Evolutionary conservation across 53 echinoderm and acorn worm genomes (phyloP).

Genomic region (Crossaster papposus): DNA sequence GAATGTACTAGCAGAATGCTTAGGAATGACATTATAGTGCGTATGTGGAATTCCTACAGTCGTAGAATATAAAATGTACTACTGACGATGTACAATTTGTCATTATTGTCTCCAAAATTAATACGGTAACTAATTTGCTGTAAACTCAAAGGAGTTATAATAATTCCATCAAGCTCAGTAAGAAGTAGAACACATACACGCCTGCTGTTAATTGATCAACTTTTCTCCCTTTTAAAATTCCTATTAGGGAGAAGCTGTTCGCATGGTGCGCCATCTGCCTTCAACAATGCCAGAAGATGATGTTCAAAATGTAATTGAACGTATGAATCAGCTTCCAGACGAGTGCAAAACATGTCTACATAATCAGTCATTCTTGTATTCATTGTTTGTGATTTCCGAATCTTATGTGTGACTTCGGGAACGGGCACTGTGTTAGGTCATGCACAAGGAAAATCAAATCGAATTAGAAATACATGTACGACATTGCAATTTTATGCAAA

Average conservation of each 20-base stretch:
- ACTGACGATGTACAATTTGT: no score
- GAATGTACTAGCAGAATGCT: no score
- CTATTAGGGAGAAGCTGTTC: constrained; percentile 82
- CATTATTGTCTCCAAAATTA: no score
- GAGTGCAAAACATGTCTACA: constrained; percentile 32
- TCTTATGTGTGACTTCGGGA: no score
- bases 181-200: neutral
- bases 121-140: no score
- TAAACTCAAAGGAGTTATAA: neutral
- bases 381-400: neutral
- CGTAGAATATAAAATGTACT: no score
- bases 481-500: no score
- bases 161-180: neutral
- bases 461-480: no score
- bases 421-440: no score
- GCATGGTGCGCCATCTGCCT: constrained; percentile 73
- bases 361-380: constrained; percentile 34
- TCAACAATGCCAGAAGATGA: constrained; percentile 54
- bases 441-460: neutral
- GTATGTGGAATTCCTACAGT: no score
- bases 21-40: no score
- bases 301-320: constrained; percentile 56
- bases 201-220: neutral
- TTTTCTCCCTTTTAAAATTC: neutral
- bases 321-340: constrained; percentile 53